Evolutionary conservation across 2,113 vertebrate genomes (phyloP), one percentile per base, ranked within the genome.

Genomic region (Prunella fulvescens): DNA sequence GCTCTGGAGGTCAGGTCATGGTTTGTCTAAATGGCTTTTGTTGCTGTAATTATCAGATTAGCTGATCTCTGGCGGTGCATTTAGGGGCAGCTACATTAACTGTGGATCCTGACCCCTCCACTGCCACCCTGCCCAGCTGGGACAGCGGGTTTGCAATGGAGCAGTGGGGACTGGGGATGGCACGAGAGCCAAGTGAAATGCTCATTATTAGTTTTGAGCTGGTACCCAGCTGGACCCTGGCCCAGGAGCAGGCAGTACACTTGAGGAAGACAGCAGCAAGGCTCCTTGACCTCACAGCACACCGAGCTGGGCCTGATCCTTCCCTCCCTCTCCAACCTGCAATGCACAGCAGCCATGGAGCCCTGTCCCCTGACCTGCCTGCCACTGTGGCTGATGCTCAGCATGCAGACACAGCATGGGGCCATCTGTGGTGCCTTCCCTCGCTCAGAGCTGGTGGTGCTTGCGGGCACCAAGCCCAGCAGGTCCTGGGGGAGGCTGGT

Each of bases 1-100:
- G 47, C 91, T 92, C 93, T 2, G 4, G 22, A 83, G 97, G 97
- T 97, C 97, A 97, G 97, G 97, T 97, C 97, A 97, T 93, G 96
- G 96, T 96, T 97, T 97, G 96, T 97, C 97, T 97, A 97, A 97
- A 97, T 96, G 96, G 95, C 93, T 97, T 96, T 97, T 96, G 95
- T 97, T 95, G 96, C 91, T 97, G 95, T 97, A 96, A 97, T 97
- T 97, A 97, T 97, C 96, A 97, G 97, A 97, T 97, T 97, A 97
- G 82, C 81, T 93, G 96, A 97, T 96, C 97, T 97, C 95, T 93
- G 77, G 93, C 23, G 26, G 93, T 62, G 87, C 25, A 64, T 97
- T 96, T 96, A 88, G 89, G 81, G 86, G 82, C 93, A 93, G 91
- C 92, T 87, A 94, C 96, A 96, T 93, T 96, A 93, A 84, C 81